Evolutionary conservation across 2,113 vertebrate genomes (phyloP).

Genomic region (Bagarius yarrelli): DNA sequence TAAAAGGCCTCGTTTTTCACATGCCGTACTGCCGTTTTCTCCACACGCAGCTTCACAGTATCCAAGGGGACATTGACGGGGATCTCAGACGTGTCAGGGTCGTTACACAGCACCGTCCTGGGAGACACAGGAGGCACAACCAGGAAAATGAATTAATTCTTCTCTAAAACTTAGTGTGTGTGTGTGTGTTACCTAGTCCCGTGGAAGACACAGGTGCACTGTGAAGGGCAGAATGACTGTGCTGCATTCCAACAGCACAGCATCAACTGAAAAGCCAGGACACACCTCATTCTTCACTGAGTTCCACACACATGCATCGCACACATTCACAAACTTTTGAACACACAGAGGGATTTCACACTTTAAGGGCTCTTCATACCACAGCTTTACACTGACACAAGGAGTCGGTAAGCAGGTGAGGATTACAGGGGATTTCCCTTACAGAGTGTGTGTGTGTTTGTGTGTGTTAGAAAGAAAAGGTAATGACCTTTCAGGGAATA

Average conservation of each 20-base stretch:
- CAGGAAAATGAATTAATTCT: no score
- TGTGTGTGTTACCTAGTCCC: conserved; percentile 78
- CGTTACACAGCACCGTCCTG: conserved; percentile 90
- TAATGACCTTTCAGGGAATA: conserved; percentile 18
- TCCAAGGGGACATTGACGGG: conserved; percentile 88
- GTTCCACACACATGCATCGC: neutral
- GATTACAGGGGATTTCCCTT: conserved; percentile 71
- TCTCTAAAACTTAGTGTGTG: neutral
- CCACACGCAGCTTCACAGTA: conserved; percentile 86
- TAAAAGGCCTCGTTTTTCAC: conserved; percentile 92
- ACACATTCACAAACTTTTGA: conserved; percentile 8
- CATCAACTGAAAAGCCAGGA: conserved; percentile 70
- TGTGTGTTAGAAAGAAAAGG: conserved; percentile 7
- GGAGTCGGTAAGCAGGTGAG: conserved; percentile 24
- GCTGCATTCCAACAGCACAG: conserved; percentile 68
- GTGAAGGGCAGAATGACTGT: conserved; percentile 84
- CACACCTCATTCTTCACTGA: conserved; percentile 46
- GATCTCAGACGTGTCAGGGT: conserved; percentile 91
- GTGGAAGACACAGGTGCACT: conserved; percentile 84
- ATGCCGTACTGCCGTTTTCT: conserved; percentile 83
- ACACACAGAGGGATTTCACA: neutral
- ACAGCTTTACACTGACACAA: neutral
- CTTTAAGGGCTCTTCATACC: neutral
- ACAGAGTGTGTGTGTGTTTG: conserved; percentile 33
- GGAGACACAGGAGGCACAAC: conserved; percentile 10